Base-by-base conservation (phyloP, 2,113 vertebrate species). In the Calidris pugnax region DNA sequence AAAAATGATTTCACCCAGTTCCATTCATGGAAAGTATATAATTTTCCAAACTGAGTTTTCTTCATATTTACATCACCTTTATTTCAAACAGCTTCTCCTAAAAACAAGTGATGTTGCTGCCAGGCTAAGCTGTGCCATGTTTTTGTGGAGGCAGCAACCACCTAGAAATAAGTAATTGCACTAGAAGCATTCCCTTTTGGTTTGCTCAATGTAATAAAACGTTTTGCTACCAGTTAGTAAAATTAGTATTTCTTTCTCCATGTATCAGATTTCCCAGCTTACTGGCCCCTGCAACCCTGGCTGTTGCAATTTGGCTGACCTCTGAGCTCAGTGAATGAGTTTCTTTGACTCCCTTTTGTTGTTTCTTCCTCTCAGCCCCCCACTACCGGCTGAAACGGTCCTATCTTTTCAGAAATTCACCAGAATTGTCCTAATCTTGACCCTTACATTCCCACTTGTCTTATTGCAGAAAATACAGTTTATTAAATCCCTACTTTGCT, bases 181-280 rank as follows among this genome's bases (percentile, higher is more conserved):
- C 10, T 28, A 55, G 28, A 41, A 47, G 6, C 19, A 48, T 77
- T 64, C 43, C 16, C 28, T 68, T 85, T 47, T 35, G 10, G 28
- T 57, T 85, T 91, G 18, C 50, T 85, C 41, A 63, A 5, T 33
- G 18, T 68, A 69, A 78, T 71, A 69, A 87, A 85, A 21, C 1
- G 1, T 30, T 95, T 74, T 67, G 21, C 13, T 85, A 63, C 59
- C 64, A 67, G 37, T 71, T 71, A 81, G 43, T 10, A 83, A 15
- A 95, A 69, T 79, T 41, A 81, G 33, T 16, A 43, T 69, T 93
- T 62, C 24, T 95, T 94, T 85, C 75, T 57, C 28, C 9, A 22
- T 76, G 19, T 68, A 20, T 62, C 67, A 67, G 12, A 14, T 77
- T 69, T 71, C 78, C 37, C 47, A 77, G 28, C 27, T 85, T 78